phyloP scores from a whole-genome alignment of 2,113 vertebrate species.

The Odocoileus virginianus region DNA sequence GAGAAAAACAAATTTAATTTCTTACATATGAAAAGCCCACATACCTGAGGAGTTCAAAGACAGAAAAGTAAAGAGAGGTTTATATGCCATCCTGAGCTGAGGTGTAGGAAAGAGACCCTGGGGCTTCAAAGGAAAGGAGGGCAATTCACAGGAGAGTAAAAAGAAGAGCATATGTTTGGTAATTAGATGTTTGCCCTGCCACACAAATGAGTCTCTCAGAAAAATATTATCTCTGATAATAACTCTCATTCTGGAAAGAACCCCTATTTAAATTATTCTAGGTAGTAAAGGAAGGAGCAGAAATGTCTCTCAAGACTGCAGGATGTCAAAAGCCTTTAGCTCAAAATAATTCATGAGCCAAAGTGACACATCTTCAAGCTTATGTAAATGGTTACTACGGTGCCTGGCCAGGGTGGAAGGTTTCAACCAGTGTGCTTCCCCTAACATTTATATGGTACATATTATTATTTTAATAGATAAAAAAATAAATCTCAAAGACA shows the following conservation, averaged over 20 bases:
- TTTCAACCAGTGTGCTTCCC: too few relatives aligned
- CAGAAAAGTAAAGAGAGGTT: neutral
- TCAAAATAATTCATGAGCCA: neutral
- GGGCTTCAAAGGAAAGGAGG: neutral
- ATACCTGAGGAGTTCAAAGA: neutral
- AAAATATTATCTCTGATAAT: neutral
- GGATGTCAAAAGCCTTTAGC: neutral
- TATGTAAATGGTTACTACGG: too few relatives aligned
- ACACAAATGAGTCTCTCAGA: neutral
- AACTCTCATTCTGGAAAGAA: neutral
- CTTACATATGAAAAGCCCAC: neutral
- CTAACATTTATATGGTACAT: neutral
- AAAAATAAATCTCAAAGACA: neutral
- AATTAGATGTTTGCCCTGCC: neutral
- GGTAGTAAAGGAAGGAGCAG: neutral
- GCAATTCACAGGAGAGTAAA: neutral
- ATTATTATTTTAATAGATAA: neutral
- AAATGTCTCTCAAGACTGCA: neutral
- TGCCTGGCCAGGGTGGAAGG: too few relatives aligned
- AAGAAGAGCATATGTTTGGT: neutral
- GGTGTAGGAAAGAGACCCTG: neutral
- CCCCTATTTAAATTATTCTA: neutral
- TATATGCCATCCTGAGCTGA: neutral
- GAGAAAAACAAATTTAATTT: neutral
- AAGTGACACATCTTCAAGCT: neutral